Percentiles rank a stretch among this genome's conserved stretches.
Conservation (phyloP, 2,113 vertebrate genomes). For the Zosterops hypoxanthus region DNA sequence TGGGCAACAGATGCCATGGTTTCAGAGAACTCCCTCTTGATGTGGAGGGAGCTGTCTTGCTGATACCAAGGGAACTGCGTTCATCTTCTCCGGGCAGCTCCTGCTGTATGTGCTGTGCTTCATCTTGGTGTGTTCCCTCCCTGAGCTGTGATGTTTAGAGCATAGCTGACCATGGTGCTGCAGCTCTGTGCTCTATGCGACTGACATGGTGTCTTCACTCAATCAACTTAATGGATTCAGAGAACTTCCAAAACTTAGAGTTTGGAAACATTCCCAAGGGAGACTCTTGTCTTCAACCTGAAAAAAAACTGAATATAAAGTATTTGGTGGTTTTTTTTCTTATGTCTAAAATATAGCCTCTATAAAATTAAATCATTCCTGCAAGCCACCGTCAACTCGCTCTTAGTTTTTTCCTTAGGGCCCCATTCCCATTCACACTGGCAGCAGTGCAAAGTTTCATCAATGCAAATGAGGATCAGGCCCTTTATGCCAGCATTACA, state of each 20-base stretch:
- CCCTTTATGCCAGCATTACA: not conserved
- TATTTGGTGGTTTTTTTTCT: not conserved
- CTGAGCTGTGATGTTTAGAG: not conserved
- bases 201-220: not conserved
- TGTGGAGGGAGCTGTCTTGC: not conserved
- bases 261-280: slow-evolving; percentile 17
- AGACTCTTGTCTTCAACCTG: not conserved
- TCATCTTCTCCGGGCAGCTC: not conserved
- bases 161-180: not conserved
- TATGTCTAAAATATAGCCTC: not conserved
- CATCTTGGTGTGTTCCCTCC: not conserved
- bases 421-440: not conserved
- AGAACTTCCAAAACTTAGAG: not conserved
- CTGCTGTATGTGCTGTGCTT: not conserved
- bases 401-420: not conserved
- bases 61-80: fast-evolving
- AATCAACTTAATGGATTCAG: slow-evolving; percentile 35
- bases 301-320: not conserved
- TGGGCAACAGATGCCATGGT: not conserved
- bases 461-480: not conserved
- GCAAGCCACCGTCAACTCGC: not conserved
- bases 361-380: not conserved
- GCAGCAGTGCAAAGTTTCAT: not conserved
- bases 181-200: not conserved
- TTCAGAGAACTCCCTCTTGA: not conserved